Base-by-base conservation (phyloP, 2,113 vertebrate genomes). In the Salvator merianae region DNA sequence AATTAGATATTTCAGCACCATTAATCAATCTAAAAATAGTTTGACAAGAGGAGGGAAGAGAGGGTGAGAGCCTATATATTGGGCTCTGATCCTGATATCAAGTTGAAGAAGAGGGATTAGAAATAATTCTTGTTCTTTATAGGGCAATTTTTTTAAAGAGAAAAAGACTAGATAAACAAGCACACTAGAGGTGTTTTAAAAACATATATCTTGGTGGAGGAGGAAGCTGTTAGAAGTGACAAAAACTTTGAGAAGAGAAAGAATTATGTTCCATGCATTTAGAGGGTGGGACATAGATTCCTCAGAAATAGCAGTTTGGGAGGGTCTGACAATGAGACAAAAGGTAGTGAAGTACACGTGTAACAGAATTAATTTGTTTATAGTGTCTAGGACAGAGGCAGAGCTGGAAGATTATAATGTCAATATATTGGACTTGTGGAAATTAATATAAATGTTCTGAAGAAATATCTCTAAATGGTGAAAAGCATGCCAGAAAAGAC, bases 1-100 rank as follows among this genome's bases (percentile, higher is more conserved):
- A 95, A 95, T 97, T 97, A 97, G 96, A 96, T 93, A 92, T 92
- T 93, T 93, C 90, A 90, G 83, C 78, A 88, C 87, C 86, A 72
- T 93, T 93, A 93, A 94, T 91, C 89, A 83, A 87, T 91, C 86
- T 95, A 95, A 95, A 96, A 96, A 96, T 96, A 96, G 94, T 94
- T 94, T 92, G 88, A 94, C 88, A 91, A 94, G 94, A 89, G 93
- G 90, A 87, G 90, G 86, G 83, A 65, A 62, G 18, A 90, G 78
- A 85, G 89, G 81, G 79, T 59, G 88, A 32, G 69, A 90, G 36
- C 86, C 26, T 7, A 74, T 81, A 78, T 73, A 78, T 79, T 87
- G 12, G 87, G 76, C 22, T 79, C 74, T 65, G 47, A 88, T 76
- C 70, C 47, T 91, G 85, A 53, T 85, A 89, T 87, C 1, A 0